Base-by-base conservation (phyloP, 2,888 invertebrate species). In the Macaria liturata region DNA sequence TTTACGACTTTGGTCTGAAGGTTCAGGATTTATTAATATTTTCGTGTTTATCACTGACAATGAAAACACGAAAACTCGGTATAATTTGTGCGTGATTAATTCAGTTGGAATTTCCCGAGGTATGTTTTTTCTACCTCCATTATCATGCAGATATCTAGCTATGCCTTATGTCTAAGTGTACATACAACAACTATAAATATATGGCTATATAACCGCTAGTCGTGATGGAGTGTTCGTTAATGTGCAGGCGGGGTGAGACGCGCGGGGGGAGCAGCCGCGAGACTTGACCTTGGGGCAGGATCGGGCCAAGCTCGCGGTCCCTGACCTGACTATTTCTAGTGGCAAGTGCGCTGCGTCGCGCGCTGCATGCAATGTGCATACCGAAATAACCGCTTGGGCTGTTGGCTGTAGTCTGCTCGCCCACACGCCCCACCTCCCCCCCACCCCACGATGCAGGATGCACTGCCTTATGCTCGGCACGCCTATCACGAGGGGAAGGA, bases 271-370 rank as follows among this genome's bases (percentile, higher is more conserved):
- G 66, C 66, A 66, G 69, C 68, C 68, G 71, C 74, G 80, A 84
- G 86, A 81, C 88, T 89, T 90, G 91, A 91, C 91, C 91, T 91
- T 91, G 91, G 86, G 89, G 88, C 86, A 91, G 91, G 90, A 88
- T 90, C 85, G 89, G 83, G 81, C 80, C 86, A 83, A 81, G 81
- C 79, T 84, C 81, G 88, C 91, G 91, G 91, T 91, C 91, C 91
- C 90, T 91, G 91, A 91, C 91, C 91, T 90, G 90, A 88, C 91
- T 91, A 90, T 91, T 91, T 91, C 88, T 83, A 91, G 91, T 91
- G 87, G 91, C 91, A 89, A 91, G 91, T 91, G 91, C 88, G 86
- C 75, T 72, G 76, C 70, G 77, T 70, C 81, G n/a, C n/a, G n/a
- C n/a, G 83, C 86, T 80, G 88, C 88, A 84, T 89, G 89, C 91